phyloP scores from a whole-genome alignment of 2,797 vertebrate genomes.

The Apogon hyalosoma region DNA sequence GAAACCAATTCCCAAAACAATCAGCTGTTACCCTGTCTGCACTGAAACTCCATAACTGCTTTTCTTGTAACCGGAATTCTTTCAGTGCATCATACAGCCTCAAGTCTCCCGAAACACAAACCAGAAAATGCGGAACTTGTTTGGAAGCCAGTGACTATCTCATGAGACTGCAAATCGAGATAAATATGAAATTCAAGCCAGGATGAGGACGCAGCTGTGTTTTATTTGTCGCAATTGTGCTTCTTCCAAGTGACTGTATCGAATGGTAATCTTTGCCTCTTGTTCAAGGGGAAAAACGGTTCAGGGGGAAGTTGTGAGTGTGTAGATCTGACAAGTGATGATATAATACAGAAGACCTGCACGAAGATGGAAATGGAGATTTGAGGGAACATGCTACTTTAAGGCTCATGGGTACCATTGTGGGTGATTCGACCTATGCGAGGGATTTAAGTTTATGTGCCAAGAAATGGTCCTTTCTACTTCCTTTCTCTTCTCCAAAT shows the following conservation, averaged over 20 bases:
- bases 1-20: conserved; percentile 30
- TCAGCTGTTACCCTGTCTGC: conserved; percentile 10
- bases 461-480: conserved; percentile 3
- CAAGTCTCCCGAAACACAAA: conserved; percentile 40
- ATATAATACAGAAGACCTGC: conserved; percentile 32
- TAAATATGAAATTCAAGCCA: conserved; percentile 57
- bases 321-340: conserved; percentile 46
- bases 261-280: conserved; percentile 36
- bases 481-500: conserved; percentile 24
- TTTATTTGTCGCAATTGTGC: conserved; percentile 54
- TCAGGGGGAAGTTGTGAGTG: conserved; percentile 32
- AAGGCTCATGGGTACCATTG: neutral
- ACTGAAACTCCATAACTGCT: conserved; percentile 7
- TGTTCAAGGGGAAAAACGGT: conserved; percentile 27
- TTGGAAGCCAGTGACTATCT: conserved; percentile 56
- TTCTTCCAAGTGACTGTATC: conserved; percentile 45
- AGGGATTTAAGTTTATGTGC: neutral
- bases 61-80: conserved; percentile 42
- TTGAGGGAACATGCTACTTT: neutral
- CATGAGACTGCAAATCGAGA: conserved; percentile 47
- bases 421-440: neutral
- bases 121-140: conserved; percentile 56
- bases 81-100: conserved; percentile 39
- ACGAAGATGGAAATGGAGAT: neutral
- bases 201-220: conserved; percentile 62